phyloP scores from a whole-genome alignment of 2,888 invertebrate species.

The Lochmaea crataegi region DNA sequence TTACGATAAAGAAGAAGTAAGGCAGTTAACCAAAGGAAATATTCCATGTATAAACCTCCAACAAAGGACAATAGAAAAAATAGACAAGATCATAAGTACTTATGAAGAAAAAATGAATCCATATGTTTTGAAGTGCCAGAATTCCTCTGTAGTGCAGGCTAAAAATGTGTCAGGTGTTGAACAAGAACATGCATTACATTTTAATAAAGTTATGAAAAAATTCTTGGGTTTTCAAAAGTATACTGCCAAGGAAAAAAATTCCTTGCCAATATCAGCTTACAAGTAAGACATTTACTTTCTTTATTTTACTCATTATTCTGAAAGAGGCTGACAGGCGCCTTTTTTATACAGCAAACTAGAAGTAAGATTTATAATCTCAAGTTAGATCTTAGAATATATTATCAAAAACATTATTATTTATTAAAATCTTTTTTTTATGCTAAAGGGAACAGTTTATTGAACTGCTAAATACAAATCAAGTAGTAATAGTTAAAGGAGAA shows the following conservation, averaged over 20 bases:
- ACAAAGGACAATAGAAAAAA: slow-evolving; percentile 58
- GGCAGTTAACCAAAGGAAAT: slow-evolving; percentile 59
- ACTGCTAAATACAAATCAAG: slow-evolving; percentile 66
- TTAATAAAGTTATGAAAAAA: slow-evolving; percentile 33
- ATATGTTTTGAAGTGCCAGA: slow-evolving; percentile 40
- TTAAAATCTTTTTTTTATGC: slow-evolving; percentile 10
- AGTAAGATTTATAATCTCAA: no score
- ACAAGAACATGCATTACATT: slow-evolving; percentile 33
- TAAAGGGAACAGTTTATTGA: slow-evolving; percentile 67
- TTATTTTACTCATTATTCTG: slow-evolving; percentile 22
- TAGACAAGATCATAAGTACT: slow-evolving; percentile 62
- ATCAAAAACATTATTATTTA: no score
- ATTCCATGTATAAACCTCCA: slow-evolving; percentile 52
- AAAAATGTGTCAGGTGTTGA: slow-evolving; percentile 8
- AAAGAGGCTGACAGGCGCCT: background rate
- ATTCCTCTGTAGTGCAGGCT: background rate
- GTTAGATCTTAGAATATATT: no score
- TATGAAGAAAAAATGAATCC: slow-evolving; percentile 51
- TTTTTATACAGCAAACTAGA: background rate
- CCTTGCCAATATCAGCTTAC: slow-evolving; percentile 62
- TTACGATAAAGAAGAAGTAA: slow-evolving; percentile 63
- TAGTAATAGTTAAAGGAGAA: slow-evolving; percentile 74
- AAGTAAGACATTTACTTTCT: slow-evolving; percentile 56
- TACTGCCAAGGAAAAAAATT: slow-evolving; percentile 54
- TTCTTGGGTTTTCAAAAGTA: slow-evolving; percentile 51